These are phyloP conservation scores for Danio tinwini DNA, from an alignment of 2,797 vertebrate genomes.

Conservation along the genomic window DNA sequence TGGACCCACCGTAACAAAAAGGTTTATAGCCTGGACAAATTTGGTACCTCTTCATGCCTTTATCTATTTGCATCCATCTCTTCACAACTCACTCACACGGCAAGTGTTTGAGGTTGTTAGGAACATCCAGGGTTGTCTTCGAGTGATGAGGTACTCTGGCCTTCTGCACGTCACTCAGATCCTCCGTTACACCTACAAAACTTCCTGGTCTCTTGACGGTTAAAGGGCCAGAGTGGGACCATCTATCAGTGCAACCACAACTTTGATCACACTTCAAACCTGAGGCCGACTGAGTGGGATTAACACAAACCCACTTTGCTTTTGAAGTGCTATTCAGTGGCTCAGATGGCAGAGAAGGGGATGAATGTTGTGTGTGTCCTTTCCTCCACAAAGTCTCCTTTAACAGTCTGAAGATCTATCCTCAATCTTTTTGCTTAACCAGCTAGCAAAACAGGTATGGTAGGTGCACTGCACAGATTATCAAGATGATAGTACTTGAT, in stretches of 20 bases:
- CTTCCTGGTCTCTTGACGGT: conserved; percentile 70
- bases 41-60: conserved; percentile 6
- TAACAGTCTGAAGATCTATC: conserved; percentile 17
- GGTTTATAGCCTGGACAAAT: background rate
- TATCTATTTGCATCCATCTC: conserved; percentile 1
- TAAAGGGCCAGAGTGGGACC: conserved; percentile 63
- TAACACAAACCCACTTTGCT: conserved; percentile 68
- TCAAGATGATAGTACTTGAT: background rate
- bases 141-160: conserved; percentile 10
- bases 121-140: background rate
- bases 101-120: background rate
- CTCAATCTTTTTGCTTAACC: conserved; percentile 8
- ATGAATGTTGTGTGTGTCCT: conserved; percentile 67
- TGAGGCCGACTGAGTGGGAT: conserved; percentile 68
- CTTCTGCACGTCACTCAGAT: conserved; percentile 58
- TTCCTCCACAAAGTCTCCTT: conserved; percentile 52
- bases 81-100: conserved; percentile 11
- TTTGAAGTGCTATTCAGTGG: conserved; percentile 75
- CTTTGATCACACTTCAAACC: conserved; percentile 78
- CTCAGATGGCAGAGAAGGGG: conserved; percentile 68
- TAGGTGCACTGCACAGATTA: background rate
- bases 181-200: conserved; percentile 66
- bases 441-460: conserved; percentile 31
- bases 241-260: conserved; percentile 73
- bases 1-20: conserved; percentile 1